These are phyloP conservation scores for Diabrotica balteata DNA, from an alignment of 2,888 invertebrate genomes.

Conservation along the genomic window DNA sequence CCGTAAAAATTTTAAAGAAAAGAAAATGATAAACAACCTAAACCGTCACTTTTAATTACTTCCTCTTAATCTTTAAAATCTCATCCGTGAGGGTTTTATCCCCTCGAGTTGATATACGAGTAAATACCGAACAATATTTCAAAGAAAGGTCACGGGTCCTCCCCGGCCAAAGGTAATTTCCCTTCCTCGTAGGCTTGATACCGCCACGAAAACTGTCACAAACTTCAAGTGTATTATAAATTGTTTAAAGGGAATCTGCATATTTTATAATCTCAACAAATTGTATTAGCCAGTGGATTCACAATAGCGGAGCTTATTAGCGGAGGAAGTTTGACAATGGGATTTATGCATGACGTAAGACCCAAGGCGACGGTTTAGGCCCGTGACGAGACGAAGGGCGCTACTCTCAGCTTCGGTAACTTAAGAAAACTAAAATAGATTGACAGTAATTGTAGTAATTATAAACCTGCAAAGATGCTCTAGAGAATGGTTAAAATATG, in stretches of 20 bases:
- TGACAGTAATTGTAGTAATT: too few relatives aligned
- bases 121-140: conserved; percentile 8
- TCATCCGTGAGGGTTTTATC: background rate
- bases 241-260: conserved; percentile 9
- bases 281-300: conserved; percentile 7
- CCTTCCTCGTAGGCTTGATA: conserved; percentile 2
- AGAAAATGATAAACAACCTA: background rate
- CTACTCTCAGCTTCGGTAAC: too few relatives aligned
- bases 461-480: too few relatives aligned
- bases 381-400: too few relatives aligned
- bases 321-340: conserved; percentile 7
- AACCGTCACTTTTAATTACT: background rate
- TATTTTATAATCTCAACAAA: conserved; percentile 13
- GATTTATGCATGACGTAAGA: conserved; percentile 3
- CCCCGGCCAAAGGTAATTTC: conserved; percentile 9
- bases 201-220: conserved; percentile 10
- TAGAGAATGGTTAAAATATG: too few relatives aligned
- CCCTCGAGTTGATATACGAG: background rate
- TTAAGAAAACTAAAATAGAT: too few relatives aligned
- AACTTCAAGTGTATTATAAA: conserved; percentile 14
- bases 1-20: background rate
- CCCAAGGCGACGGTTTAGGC: background rate
- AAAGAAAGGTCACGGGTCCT: conserved; percentile 3
- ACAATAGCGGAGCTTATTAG: conserved; percentile 5
- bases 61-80: background rate